These are phyloP conservation scores for Microtus pennsylvanicus DNA, from an alignment of 2,113 vertebrate species.

Conservation along the genomic window DNA sequence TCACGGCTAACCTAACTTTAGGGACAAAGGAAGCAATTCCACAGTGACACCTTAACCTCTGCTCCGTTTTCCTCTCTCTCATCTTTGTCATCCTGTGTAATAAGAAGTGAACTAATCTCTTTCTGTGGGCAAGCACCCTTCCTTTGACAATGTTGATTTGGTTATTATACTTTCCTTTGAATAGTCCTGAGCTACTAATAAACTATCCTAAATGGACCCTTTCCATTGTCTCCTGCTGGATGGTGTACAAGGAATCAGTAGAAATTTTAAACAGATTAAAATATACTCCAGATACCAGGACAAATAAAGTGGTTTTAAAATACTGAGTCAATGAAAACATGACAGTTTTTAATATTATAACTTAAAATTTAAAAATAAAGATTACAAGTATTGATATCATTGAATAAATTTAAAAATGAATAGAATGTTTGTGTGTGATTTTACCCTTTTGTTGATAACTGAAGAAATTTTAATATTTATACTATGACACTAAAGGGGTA, in stretches of 20 bases:
- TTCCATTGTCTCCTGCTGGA: slow-evolving; percentile 9
- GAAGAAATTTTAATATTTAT: background rate
- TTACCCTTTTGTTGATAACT: background rate
- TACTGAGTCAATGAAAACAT: background rate
- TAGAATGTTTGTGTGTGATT: background rate
- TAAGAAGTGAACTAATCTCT: background rate
- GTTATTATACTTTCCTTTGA: background rate
- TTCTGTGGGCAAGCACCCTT: background rate
- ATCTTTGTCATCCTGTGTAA: background rate
- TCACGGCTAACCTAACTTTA: background rate
- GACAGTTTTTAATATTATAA: background rate
- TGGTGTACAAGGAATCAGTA: background rate
- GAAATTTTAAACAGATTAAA: slow-evolving; percentile 15
- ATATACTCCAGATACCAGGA: background rate
- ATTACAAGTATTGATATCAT: background rate
- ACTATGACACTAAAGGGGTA: background rate
- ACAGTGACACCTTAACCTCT: background rate
- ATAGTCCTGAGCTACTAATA: background rate
- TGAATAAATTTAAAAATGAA: slow-evolving; percentile 37
- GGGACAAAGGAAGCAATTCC: background rate
- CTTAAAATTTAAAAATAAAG: background rate
- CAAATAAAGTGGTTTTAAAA: slow-evolving; percentile 22
- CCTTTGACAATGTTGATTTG: background rate
- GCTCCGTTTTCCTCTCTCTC: background rate
- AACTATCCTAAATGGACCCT: background rate